These are phyloP conservation scores for Pharmacophagus antenor DNA, from an alignment of 2,888 invertebrate genomes.

Conservation along the genomic window DNA sequence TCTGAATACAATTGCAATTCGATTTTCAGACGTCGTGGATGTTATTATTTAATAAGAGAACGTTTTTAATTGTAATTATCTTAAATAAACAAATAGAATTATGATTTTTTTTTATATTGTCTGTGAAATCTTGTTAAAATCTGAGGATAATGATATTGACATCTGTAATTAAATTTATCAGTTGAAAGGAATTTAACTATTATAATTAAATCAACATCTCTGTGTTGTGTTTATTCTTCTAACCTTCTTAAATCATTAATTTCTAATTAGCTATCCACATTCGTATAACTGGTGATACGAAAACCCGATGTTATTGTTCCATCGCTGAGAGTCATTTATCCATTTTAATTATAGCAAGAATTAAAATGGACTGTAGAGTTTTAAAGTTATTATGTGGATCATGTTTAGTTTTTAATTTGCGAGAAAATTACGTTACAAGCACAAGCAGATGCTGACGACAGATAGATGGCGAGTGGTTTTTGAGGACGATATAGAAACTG, in stretches of 20 bases:
- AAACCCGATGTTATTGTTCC: not conserved
- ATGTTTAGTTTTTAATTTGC: conserved; percentile 29
- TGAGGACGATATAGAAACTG: conserved; percentile 38
- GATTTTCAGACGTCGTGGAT: not conserved
- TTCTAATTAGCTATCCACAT: not conserved
- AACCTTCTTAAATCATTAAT: too few relatives aligned
- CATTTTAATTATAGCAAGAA: not conserved
- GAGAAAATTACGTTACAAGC: conserved; percentile 28
- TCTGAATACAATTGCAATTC: not conserved
- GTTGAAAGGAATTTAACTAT: too few relatives aligned
- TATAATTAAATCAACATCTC: too few relatives aligned
- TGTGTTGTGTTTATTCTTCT: too few relatives aligned
- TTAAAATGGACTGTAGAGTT: not conserved
- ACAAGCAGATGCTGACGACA: conserved; percentile 30
- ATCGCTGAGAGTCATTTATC: not conserved
- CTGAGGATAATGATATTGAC: too few relatives aligned
- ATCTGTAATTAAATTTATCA: too few relatives aligned
- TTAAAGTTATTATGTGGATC: conserved; percentile 16
- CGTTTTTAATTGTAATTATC: not conserved
- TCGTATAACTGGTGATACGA: not conserved
- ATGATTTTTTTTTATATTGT: too few relatives aligned
- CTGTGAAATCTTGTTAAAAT: too few relatives aligned
- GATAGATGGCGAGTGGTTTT: conserved; percentile 30
- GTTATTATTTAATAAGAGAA: not conserved
- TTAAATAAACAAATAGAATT: too few relatives aligned